Conservation (phyloP, 2,797 vertebrate genomes). For the Furcifer pardalis region DNA sequence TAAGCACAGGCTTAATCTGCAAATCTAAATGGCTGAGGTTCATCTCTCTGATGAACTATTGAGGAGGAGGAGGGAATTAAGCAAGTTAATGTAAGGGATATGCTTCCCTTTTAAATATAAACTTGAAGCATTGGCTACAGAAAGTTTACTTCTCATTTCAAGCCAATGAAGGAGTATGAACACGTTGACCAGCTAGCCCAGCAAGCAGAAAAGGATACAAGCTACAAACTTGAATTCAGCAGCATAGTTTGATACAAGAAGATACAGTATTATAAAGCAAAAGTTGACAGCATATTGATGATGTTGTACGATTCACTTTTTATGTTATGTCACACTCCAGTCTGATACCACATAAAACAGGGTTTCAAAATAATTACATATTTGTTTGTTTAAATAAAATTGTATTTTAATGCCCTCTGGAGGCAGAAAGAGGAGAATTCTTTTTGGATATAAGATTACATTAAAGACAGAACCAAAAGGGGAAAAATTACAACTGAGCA, state of each 20-base stretch:
- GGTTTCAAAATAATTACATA: not conserved
- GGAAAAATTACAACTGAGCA: constrained; percentile 14
- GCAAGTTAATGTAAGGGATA: no score
- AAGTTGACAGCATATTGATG: not conserved
- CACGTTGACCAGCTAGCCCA: not conserved
- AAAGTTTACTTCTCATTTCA: not conserved
- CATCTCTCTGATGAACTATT: no score
- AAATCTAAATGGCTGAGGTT: no score
- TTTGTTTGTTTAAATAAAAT: constrained; percentile 12
- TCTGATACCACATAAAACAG: not conserved
- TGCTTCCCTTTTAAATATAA: no score
- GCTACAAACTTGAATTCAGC: not conserved
- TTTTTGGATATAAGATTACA: constrained; percentile 49
- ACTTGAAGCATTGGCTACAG: not conserved
- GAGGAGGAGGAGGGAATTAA: no score
- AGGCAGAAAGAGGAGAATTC: constrained; percentile 38
- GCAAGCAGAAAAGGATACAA: not conserved
- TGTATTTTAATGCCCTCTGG: constrained; percentile 22
- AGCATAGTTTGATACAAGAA: not conserved
- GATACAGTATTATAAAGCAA: not conserved
- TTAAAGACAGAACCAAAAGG: constrained; percentile 32
- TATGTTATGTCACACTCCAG: not conserved
- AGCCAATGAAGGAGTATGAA: not conserved
- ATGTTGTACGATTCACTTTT: not conserved
- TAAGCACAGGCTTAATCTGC: no score